phyloP scores from a whole-genome alignment of 2,797 vertebrate genomes.

The Cuculus canorus region DNA sequence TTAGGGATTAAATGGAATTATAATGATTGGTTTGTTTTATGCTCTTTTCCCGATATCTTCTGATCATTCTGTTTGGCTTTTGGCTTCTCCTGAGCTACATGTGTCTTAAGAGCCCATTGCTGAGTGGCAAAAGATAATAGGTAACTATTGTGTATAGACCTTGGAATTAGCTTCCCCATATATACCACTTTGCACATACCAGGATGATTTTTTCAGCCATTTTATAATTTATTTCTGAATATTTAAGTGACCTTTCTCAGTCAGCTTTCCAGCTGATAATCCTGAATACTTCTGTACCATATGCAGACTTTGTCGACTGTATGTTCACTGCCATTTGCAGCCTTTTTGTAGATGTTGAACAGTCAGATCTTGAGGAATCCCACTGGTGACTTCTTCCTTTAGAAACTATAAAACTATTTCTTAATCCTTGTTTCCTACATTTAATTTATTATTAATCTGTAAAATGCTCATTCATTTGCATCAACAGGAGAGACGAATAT shows the following conservation, averaged over 20 bases:
- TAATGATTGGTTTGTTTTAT: background rate
- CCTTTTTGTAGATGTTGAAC: background rate
- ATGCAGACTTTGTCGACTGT: background rate
- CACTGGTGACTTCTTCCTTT: background rate
- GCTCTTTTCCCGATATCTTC: background rate
- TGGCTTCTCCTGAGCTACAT: background rate
- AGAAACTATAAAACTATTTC: background rate
- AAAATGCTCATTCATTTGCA: no score
- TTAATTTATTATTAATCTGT: background rate
- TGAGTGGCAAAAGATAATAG: background rate
- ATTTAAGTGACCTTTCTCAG: background rate
- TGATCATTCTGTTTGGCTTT: background rate
- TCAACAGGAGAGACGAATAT: background rate
- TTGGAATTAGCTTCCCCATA: background rate
- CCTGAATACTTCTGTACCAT: background rate
- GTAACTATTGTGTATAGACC: background rate
- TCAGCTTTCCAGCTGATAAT: background rate
- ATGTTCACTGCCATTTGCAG: fast-evolving
- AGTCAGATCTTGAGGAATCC: background rate
- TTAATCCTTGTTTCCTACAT: background rate
- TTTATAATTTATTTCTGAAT: background rate
- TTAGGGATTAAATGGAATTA: background rate
- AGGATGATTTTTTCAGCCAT: background rate
- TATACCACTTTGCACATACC: fast-evolving
- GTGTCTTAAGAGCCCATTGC: background rate